Evolutionary conservation across 2,888 invertebrate genomes (phyloP), one percentile per base, ranked within the genome.

Genomic region (Pristionchus mayeri): DNA sequence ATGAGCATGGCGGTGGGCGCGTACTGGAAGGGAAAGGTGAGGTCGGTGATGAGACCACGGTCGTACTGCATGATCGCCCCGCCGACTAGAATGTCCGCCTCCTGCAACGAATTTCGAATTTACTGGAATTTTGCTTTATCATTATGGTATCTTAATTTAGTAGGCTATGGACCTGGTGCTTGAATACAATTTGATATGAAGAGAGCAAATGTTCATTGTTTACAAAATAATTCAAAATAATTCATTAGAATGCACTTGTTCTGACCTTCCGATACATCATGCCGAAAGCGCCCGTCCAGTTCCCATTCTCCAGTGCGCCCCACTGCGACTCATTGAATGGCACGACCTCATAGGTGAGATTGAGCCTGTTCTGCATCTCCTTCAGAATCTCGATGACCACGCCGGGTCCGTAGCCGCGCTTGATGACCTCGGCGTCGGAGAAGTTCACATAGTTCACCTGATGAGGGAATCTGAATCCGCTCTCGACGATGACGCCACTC

Each of bases 11-110:
- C 91, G n/a, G 91, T 90, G 11, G 87, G 86, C 63, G 90, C 90
- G 60, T 87, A 90, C 80, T 90, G 88, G 76, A 91, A 90, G 0
- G 91, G 91, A 84, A 89, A 90, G 7, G 94, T 94, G 88, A 93
- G 86, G 85, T 90, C 90, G 1, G 89, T 86, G 34, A 89, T 88
- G 2, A 87, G 57, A 78, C 88, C 87, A 6, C 90, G 86, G 75
- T 90, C 89, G 82, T 88, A 89, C 60, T 90, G 88, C 88, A 91
- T 89, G 18, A 91, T 90, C n/a, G 91, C 89, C n/a, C 89, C 91
- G 1, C 91, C 91, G 0, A 89, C 91, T 16, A 91, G 84, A 60
- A 91, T 88, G 78, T 91, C 91, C 40, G 90, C 90, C 78, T 91
- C 89, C 90, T 90, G 21, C 16, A 81, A n/a, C 13, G 11, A n/a